Conservation (phyloP, 2,888 invertebrate species). For the Malthinus seriepunctatus region DNA sequence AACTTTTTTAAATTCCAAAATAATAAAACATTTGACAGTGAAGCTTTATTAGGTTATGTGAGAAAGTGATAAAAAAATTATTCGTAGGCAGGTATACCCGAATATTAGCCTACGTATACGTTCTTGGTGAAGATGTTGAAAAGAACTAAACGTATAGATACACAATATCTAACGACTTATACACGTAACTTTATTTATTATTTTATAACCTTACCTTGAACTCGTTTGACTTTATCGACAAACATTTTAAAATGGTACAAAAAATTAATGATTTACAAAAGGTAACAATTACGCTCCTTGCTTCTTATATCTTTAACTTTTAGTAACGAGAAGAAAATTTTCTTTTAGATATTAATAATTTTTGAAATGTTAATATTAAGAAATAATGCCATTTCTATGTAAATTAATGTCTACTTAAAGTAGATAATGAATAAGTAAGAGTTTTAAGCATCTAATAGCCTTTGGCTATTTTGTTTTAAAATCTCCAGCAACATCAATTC, state of each 20-base stretch:
- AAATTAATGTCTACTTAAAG: not conserved
- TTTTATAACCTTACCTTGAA: conserved; percentile 27
- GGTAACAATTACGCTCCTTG: conserved; percentile 11
- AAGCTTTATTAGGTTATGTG: too few species aligned
- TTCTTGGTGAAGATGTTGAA: too few species aligned
- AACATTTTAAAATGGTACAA: conserved; percentile 24
- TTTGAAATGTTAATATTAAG: not conserved
- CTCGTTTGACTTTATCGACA: conserved; percentile 17
- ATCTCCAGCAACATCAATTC: conserved; percentile 50
- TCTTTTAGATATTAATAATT: not conserved
- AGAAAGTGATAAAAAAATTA: too few species aligned
- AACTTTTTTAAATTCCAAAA: too few species aligned
- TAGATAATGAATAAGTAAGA: not conserved
- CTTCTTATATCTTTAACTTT: not conserved
- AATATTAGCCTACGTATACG: too few species aligned
- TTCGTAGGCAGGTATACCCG: too few species aligned
- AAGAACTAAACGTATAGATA: too few species aligned
- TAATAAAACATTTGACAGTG: too few species aligned
- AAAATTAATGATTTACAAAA: conserved; percentile 21
- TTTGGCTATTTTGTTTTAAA: conserved; percentile 10
- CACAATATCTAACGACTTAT: not conserved
- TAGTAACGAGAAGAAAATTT: not conserved
- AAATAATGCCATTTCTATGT: not conserved
- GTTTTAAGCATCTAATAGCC: not conserved
- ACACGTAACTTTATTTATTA: conserved; percentile 24